phyloP scores from a whole-genome alignment of 2,797 vertebrate species.

The Sebastes jordani region DNA sequence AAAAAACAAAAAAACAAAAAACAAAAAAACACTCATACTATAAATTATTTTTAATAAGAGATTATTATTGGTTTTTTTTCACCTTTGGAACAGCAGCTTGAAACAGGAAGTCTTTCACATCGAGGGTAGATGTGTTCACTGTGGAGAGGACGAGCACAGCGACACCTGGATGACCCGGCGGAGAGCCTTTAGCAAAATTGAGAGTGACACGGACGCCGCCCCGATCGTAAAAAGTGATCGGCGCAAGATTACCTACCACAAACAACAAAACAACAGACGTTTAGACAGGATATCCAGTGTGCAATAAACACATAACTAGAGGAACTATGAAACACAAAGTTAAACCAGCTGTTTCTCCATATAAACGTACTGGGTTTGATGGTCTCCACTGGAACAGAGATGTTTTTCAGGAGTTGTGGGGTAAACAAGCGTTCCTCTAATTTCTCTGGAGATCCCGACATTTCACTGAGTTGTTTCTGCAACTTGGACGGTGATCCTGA shows the following conservation, averaged over 20 bases:
- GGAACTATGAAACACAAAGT: neutral
- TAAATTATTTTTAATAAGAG: neutral
- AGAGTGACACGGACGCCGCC: slow-evolving; percentile 87
- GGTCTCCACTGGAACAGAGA: slow-evolving; percentile 84
- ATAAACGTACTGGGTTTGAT: slow-evolving; percentile 84
- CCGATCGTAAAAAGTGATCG: slow-evolving; percentile 81
- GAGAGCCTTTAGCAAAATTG: slow-evolving; percentile 84
- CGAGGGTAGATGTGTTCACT: slow-evolving; percentile 86
- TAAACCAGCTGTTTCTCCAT: neutral
- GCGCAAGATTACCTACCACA: slow-evolving; percentile 81
- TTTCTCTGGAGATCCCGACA: slow-evolving; percentile 2
- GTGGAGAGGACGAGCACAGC: slow-evolving; percentile 87
- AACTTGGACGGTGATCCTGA: slow-evolving; percentile 13
- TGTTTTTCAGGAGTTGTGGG: slow-evolving; percentile 70
- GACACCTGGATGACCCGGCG: slow-evolving; percentile 73
- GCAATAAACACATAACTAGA: neutral
- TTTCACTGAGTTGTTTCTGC: slow-evolving; percentile 32
- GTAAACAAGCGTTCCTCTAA: slow-evolving; percentile 13
- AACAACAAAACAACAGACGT: neutral
- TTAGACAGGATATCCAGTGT: neutral
- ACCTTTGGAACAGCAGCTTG: slow-evolving; percentile 92
- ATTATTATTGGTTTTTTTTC: neutral
- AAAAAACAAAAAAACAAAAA: neutral
- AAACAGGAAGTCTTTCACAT: slow-evolving; percentile 83
- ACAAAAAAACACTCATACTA: neutral